A percentile compares a stretch with the other conserved stretches of the same genome.
Conservation (phyloP, 2,888 invertebrate genomes). For the Deilephila elpenor region DNA sequence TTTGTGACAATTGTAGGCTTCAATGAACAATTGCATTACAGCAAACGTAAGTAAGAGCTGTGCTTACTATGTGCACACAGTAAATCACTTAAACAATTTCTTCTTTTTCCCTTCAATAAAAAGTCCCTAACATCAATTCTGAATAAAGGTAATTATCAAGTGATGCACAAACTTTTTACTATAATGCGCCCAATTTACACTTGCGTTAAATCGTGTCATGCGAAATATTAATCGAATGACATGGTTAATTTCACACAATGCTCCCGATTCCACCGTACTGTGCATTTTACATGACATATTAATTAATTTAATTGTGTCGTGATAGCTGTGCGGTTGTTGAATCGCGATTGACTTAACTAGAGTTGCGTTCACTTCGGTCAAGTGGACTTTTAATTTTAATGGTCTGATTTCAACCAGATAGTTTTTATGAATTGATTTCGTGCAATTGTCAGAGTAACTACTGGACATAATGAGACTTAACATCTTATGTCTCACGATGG, state of each 20-base stretch:
- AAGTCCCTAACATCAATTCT: too few relatives aligned
- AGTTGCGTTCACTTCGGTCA: background rate
- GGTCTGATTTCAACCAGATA: background rate
- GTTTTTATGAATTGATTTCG: too few relatives aligned
- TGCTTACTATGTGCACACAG: too few relatives aligned
- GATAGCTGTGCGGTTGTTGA: background rate
- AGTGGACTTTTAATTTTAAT: background rate
- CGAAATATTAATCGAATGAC: conserved; percentile 10
- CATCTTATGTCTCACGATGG: too few relatives aligned
- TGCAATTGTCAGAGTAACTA: too few relatives aligned
- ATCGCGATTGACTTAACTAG: background rate
- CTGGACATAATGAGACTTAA: too few relatives aligned
- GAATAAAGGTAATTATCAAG: too few relatives aligned
- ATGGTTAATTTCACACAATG: conserved; percentile 12
- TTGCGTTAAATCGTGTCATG: conserved; percentile 12
- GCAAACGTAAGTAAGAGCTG: too few relatives aligned
- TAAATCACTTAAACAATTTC: too few relatives aligned
- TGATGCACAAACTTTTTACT: background rate
- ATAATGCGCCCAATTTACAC: background rate
- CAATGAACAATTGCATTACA: too few relatives aligned
- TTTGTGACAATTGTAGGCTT: too few relatives aligned
- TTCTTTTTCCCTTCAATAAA: too few relatives aligned
- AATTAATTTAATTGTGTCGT: conserved; percentile 9
- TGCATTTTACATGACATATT: conserved; percentile 18
- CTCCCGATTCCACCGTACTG: conserved; percentile 8